Conservation (phyloP, 2,888 invertebrate genomes). For the Campopleginae sp. region DNA sequence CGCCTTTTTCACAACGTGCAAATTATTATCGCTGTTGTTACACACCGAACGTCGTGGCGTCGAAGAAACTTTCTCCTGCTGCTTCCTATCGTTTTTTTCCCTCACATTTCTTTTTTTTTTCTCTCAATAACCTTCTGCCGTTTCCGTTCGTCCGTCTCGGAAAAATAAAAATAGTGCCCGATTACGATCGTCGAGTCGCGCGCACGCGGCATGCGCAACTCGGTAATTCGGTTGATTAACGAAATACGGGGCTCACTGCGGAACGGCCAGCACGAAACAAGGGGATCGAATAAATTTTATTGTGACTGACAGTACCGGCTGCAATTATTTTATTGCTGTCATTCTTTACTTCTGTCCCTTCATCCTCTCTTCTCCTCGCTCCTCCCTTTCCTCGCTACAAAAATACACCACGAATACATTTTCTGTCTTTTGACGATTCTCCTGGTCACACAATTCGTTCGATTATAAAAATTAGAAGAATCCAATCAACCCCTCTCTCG, state of each 20-base stretch:
- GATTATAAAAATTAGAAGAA: neutral
- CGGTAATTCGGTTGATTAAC: slow-evolving; percentile 64
- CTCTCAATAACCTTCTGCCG: slow-evolving; percentile 52
- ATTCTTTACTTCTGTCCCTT: neutral
- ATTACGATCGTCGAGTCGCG: slow-evolving; percentile 53
- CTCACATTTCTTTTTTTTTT: slow-evolving; percentile 29
- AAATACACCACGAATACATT: neutral
- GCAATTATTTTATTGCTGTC: slow-evolving; percentile 59
- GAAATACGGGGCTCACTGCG: slow-evolving; percentile 26
- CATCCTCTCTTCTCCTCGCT: neutral
- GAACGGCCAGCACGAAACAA: slow-evolving; percentile 24
- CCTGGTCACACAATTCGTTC: neutral
- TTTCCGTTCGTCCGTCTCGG: slow-evolving; percentile 56
- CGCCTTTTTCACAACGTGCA: slow-evolving; percentile 4
- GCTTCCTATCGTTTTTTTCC: slow-evolving; percentile 15
- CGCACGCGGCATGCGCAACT: slow-evolving; percentile 27
- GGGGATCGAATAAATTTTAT: slow-evolving; percentile 56
- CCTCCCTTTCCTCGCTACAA: neutral
- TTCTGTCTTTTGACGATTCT: neutral
- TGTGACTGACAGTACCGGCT: slow-evolving; percentile 50
- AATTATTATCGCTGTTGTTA: slow-evolving; percentile 21
- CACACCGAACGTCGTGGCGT: neutral
- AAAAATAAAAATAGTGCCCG: slow-evolving; percentile 56
- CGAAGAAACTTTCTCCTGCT: slow-evolving; percentile 34
- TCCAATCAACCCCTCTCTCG: neutral